Evolutionary conservation across 2,888 invertebrate species (phyloP).

Genomic region (Tipula confusa): DNA sequence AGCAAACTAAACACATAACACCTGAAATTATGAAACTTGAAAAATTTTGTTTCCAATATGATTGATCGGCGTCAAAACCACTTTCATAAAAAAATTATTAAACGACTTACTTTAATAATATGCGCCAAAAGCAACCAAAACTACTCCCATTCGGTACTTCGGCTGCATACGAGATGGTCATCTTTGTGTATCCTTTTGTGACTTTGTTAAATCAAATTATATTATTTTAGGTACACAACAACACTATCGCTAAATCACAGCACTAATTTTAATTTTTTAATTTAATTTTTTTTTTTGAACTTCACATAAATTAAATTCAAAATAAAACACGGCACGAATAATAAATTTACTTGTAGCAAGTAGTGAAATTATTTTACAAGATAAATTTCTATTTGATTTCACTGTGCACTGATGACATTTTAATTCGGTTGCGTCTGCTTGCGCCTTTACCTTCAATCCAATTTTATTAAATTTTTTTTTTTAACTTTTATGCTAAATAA

Average conservation of each 20-base stretch:
- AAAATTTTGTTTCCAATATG: too few relatives aligned
- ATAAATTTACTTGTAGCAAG: not conserved
- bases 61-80: not conserved
- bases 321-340: not conserved
- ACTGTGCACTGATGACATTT: not conserved
- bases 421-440: not conserved
- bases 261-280: not conserved
- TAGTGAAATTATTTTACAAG: not conserved
- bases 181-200: constrained; percentile 43
- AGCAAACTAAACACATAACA: not conserved
- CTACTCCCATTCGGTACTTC: constrained; percentile 89
- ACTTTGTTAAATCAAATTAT: not conserved
- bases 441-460: not conserved
- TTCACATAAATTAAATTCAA: not conserved
- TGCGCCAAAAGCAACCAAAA: constrained; percentile 90
- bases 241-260: not conserved
- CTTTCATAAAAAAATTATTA: not conserved
- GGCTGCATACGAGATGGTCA: constrained; percentile 87
- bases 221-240: too few relatives aligned
- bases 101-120: constrained; percentile 74
- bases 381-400: not conserved
- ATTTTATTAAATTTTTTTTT: not conserved
- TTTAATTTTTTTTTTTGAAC: not conserved
- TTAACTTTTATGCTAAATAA: not conserved
- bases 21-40: not conserved